phyloP scores from a whole-genome alignment of 2,797 vertebrate genomes.

The Phoxinus dragarum region DNA sequence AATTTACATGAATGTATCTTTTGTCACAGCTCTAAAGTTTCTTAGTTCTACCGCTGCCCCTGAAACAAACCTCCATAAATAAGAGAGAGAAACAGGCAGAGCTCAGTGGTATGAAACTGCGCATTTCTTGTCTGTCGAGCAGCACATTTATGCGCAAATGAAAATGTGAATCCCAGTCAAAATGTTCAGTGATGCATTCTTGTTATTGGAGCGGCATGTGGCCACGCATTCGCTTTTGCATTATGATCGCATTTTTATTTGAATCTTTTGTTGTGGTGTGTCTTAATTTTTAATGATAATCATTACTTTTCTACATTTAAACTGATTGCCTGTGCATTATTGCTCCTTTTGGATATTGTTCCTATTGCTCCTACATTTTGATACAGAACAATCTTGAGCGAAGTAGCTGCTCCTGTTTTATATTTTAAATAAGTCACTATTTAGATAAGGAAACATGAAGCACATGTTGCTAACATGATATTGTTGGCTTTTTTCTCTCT shows the following conservation, averaged over 20 bases:
- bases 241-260: not conserved
- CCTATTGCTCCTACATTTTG: not conserved
- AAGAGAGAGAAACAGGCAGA: constrained; percentile 31
- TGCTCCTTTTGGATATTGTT: not conserved
- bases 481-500: not conserved
- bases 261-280: not conserved
- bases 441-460: not conserved
- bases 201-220: not conserved
- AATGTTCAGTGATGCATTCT: not conserved
- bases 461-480: not conserved
- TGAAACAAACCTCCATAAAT: constrained; percentile 21
- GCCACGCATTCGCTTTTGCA: not conserved
- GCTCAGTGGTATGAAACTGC: constrained; percentile 27
- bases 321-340: not conserved
- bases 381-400: no score
- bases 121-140: not conserved
- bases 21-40: constrained; percentile 28
- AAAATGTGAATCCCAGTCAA: not conserved
- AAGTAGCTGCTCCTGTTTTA: not conserved
- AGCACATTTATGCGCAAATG: not conserved
- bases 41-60: not conserved
- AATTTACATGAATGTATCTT: constrained; percentile 8
- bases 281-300: not conserved
- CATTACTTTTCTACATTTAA: not conserved
- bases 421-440: not conserved